These are phyloP conservation scores for Nymphalis urticae DNA, from an alignment of 2,888 invertebrate genomes.

Conservation along the genomic window DNA sequence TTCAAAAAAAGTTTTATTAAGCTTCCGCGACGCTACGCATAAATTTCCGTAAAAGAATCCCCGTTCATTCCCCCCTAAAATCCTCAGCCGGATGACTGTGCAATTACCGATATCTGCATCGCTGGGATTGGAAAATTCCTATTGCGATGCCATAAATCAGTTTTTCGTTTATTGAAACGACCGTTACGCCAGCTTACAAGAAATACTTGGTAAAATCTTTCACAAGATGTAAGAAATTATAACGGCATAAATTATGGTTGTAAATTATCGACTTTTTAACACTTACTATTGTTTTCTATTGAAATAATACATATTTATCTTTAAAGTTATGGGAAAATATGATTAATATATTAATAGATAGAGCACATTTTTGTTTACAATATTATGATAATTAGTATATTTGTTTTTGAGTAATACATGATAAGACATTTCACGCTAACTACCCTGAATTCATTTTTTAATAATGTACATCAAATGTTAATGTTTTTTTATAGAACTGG, in stretches of 20 bases:
- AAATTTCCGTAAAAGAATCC: conserved; percentile 31
- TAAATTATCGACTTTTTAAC: not conserved
- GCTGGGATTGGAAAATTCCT: conserved; percentile 60
- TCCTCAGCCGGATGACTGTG: conserved; percentile 62
- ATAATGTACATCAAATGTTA: too few relatives aligned
- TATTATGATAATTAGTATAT: too few relatives aligned
- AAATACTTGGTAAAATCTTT: not conserved
- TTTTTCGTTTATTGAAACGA: conserved; percentile 73
- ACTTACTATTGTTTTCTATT: too few relatives aligned
- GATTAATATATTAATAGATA: too few relatives aligned
- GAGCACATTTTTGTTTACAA: too few relatives aligned
- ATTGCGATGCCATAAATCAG: conserved; percentile 72
- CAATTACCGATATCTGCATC: conserved; percentile 64
- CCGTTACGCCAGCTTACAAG: conserved; percentile 37
- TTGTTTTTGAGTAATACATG: too few relatives aligned
- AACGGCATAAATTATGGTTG: not conserved
- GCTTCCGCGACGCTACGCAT: conserved; percentile 19
- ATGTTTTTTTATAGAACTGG: too few relatives aligned
- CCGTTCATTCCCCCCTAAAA: conserved; percentile 31
- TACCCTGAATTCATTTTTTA: too few relatives aligned
- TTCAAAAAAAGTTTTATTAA: conserved; percentile 31
- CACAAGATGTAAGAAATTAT: not conserved
- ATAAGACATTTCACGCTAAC: too few relatives aligned
- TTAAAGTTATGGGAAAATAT: too few relatives aligned
- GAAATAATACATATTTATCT: too few relatives aligned